Percentiles rank a stretch among this genome's conserved stretches.
Evolutionary conservation across 2,888 invertebrate genomes (phyloP).

Genomic region (Agrotis segetum): DNA sequence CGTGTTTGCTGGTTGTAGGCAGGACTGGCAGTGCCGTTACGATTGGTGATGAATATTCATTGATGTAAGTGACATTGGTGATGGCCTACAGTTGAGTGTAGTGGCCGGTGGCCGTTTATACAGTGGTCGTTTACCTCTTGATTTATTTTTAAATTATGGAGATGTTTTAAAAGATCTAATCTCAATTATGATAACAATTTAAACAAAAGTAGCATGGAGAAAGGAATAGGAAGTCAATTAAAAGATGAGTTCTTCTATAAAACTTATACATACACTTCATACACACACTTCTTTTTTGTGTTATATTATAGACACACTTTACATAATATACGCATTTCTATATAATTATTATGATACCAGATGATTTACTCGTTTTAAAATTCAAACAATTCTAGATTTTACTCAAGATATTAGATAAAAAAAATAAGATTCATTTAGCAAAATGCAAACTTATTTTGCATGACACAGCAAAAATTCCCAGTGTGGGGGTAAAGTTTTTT

Average conservation of each 20-base stretch:
- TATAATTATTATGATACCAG: no score
- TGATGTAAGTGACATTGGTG: conserved; percentile 55
- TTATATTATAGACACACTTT: no score
- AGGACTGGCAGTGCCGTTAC: conserved; percentile 52
- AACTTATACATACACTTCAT: no score
- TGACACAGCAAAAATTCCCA: no score
- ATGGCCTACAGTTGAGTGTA: conserved; percentile 27
- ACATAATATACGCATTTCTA: no score
- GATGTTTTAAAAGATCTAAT: not conserved
- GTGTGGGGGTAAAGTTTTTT: no score
- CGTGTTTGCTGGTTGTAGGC: conserved; percentile 36
- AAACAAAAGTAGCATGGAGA: not conserved
- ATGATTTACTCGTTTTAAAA: no score
- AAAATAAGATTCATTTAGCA: no score
- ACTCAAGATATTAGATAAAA: no score
- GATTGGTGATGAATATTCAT: conserved; percentile 52
- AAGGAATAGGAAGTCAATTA: not conserved
- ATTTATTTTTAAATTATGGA: conserved; percentile 31
- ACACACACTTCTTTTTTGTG: no score
- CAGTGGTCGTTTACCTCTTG: conserved; percentile 39
- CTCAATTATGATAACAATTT: not conserved
- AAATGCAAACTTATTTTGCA: no score
- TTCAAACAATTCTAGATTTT: no score
- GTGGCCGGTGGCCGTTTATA: not conserved
- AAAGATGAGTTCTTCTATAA: not conserved